Base-by-base conservation (phyloP, 2,888 invertebrate species). In the Phalangium opilio region DNA sequence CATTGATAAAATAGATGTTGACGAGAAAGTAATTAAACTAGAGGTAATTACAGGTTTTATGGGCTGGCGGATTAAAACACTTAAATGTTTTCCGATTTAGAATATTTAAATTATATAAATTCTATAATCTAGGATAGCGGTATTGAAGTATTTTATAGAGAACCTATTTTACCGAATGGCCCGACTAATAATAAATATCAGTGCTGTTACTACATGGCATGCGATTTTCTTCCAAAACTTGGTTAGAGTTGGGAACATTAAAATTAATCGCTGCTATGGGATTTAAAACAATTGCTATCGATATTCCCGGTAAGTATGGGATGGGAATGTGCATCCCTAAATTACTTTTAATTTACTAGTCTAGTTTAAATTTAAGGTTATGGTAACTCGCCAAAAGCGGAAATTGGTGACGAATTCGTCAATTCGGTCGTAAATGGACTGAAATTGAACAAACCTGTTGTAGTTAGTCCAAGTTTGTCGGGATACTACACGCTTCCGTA, bases 401-500 rank as follows among this genome's bases (percentile, higher is more conserved):
- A 42, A 45, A 52, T 45, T 40, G 49, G 54, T 34, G 61, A 48
- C 7, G 50, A 56, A 4, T 67, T 66, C 49, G 47, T 68, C 35
- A 57, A 55, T 12, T 54, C 58, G 2, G 48, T 67, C 8, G 57
- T 69, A 3, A 45, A 50, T 7, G 49, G 50, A 3, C 47, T 67
- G 15, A 50, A 59, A 2, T 47, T 69, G 48, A 52, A 52, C 2
- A 48, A 55, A 12, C 64, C 68, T 4, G 64, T 71, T 3, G 55
- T 72, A 15, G 62, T 72, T 3, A 65, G 67, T 40, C 71, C 71
- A 1, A 71, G 71, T 2, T 68, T 70, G 68, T 69, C 69, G 55
- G 72, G 72, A 2, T 44, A 53, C 3, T 71, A 62, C 55, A 59
- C 69, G 5, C 55, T 71, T 18, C 67, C 67, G 2, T 67, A 62